Evolutionary conservation across 2,797 vertebrate species (phyloP), one percentile per base, ranked within the genome.

Genomic region (Sandelia bainsii): DNA sequence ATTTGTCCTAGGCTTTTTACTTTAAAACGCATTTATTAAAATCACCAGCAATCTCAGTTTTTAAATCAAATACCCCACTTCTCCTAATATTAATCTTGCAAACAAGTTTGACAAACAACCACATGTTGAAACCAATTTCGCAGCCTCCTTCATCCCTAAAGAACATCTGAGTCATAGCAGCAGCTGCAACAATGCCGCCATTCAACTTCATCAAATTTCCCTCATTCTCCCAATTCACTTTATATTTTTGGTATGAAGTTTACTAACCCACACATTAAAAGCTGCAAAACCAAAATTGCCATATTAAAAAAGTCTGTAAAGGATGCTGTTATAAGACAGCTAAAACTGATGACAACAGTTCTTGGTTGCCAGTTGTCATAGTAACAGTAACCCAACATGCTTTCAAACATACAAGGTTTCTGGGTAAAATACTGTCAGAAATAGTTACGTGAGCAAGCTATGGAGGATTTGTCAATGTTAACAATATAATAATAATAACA

Each of bases 121-220:
- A 51, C 6, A 62, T 42, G 45, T 46, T 60, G 13, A 56, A 62
- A 29, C 50, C 14, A 50, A 67, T 67, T 58, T 63, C 67, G 62
- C 20, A 39, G 39, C 62, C 56, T 62, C 51, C 48, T 25, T 62
- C 46, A 59, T 64, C 64, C 54, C 50, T 39, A 8, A 68, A 70
- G 17, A 69, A 62, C 20, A 17, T 72, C n/a, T 67, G 64, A 77
- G 79, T 66, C 72, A 57, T 7, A 44, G 44, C 51, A 42, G 62
- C 62, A 69, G 63, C 42, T 19, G 23, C 37, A 69, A 66, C 48
- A 72, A 72, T 32, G 57, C 25, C 17, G 62, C 72, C 62, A 42
- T 69, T 81, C 49, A 74, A 34, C 59, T 39, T 53, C 51, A 74
- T 62, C 64, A 75, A n/a, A 46, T 71, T 61, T 23, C 14, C 37